Evolutionary conservation across 2,797 vertebrate species (phyloP), one percentile per base, ranked within the genome.

Genomic region (Gambelia wislizenii): DNA sequence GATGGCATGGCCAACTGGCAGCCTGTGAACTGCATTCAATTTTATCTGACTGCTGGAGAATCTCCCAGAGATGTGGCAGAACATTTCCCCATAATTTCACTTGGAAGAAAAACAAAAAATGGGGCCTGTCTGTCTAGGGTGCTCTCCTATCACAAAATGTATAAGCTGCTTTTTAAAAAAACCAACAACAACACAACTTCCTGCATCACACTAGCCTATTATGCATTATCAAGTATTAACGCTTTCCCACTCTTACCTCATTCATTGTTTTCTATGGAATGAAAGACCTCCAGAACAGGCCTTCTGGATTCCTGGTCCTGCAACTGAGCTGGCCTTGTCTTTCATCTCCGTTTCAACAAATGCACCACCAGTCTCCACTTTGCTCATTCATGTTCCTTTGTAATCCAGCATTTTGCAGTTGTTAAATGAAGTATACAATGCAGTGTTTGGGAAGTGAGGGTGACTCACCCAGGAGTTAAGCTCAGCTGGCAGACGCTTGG

Each of bases 401-500:
- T 75, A 75, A 75, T 89, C 47, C 78, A 64, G 18, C 20, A 67
- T 75, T 69, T 76, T 54, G 59, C 72, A 44, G 70, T 77, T 83
- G 79, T 86, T 77, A 86, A 83, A 86, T 76, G 67, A 77, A 86
- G 89, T 83, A 39, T 54, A 30, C 39, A 54, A 36, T 83, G 70
- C 70, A 67, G 39, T 39, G 54, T 80, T 52, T 81, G 77, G 83
- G 67, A 81, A 85, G 67, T 25, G 36, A 85, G 83, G 42, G 20
- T 86, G 89, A 89, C 79, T 89, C 89, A 89, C 79, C 22, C 80
- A 86, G 80, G 85, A 89, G 89, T 86, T 89, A 81, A 86, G 47
- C 89, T 86, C 36, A 16, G 70, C 78, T 86, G 80, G 79, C 89
- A 86, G 89, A 86, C 78, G 36, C 70, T 83, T 77, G 84, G 70